Evolutionary conservation across 1,140 invertebrate genomes (phyloP).

Genomic region (Drosophila sp.): DNA sequence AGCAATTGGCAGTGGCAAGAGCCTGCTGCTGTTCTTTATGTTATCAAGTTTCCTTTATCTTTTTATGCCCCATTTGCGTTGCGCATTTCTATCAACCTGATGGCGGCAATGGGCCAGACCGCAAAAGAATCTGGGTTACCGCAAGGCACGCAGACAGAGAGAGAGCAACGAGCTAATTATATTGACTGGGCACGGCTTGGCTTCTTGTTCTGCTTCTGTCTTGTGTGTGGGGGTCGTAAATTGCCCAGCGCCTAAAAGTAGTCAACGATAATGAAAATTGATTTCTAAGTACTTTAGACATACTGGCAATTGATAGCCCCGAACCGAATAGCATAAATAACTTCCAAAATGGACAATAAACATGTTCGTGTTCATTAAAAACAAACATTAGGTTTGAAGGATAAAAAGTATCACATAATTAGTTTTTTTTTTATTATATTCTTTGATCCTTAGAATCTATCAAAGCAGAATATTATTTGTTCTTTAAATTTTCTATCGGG

Average conservation of each 20-base stretch:
- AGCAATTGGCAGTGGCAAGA: constrained; percentile 36
- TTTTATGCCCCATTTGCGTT: constrained; percentile 56
- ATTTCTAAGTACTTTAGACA: constrained; percentile 45
- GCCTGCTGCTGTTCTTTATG: constrained; percentile 30
- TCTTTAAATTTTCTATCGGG: too few relatives aligned
- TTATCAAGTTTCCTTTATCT: constrained; percentile 41
- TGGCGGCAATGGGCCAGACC: constrained; percentile 16
- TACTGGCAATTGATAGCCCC: constrained; percentile 16
- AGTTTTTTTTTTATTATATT: too few relatives aligned
- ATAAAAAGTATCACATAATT: too few relatives aligned
- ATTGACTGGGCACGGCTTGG: constrained; percentile 21
- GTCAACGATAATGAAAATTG: constrained; percentile 67
- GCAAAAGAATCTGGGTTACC: constrained; percentile 51
- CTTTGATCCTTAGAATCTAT: too few relatives aligned
- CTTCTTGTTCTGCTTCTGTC: background rate
- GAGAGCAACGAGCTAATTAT: constrained; percentile 62
- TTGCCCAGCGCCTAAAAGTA: constrained; percentile 58
- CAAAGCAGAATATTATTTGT: too few relatives aligned
- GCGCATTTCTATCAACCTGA: background rate
- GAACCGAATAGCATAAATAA: background rate
- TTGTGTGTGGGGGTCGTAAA: constrained; percentile 27
- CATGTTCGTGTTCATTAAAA: background rate
- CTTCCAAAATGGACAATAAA: background rate
- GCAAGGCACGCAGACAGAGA: constrained; percentile 15
- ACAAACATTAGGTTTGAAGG: background rate